phyloP scores from a whole-genome alignment of 1,140 invertebrate genomes.

The Zaprionus ghesquierei region DNA sequence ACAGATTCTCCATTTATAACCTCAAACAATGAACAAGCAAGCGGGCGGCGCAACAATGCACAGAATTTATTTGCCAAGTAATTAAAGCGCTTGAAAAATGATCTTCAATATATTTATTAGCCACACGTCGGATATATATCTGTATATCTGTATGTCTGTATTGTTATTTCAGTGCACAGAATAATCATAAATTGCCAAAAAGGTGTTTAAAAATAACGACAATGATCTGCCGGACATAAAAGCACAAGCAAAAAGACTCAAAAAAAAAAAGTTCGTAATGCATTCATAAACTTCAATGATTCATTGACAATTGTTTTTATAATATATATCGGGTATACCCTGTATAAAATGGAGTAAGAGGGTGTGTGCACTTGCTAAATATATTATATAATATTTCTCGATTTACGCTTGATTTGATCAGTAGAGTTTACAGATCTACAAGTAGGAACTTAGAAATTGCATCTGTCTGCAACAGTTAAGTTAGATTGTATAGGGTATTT shows the following conservation, averaged over 20 bases:
- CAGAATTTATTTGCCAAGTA: background rate
- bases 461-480: background rate
- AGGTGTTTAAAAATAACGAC: conserved; percentile 40
- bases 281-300: conserved; percentile 50
- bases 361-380: too few species aligned
- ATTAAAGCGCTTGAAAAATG: conserved; percentile 25
- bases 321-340: background rate
- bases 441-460: background rate
- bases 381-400: too few species aligned
- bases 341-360: background rate
- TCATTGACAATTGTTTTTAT: conserved; percentile 56
- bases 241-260: background rate
- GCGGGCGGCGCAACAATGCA: background rate
- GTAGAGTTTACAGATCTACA: too few species aligned
- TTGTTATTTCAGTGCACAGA: conserved; percentile 23
- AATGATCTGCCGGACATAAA: conserved; percentile 54
- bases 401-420: too few species aligned
- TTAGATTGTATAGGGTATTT: background rate
- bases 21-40: background rate
- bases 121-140: background rate
- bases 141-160: background rate
- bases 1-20: background rate
- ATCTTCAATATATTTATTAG: conserved; percentile 25
- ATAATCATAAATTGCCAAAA: conserved; percentile 38
- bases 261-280: conserved; percentile 11